Percentiles rank a stretch among this genome's conserved stretches.
Conservation (phyloP, 2,113 vertebrate genomes). For the Heterochromis multidens region DNA sequence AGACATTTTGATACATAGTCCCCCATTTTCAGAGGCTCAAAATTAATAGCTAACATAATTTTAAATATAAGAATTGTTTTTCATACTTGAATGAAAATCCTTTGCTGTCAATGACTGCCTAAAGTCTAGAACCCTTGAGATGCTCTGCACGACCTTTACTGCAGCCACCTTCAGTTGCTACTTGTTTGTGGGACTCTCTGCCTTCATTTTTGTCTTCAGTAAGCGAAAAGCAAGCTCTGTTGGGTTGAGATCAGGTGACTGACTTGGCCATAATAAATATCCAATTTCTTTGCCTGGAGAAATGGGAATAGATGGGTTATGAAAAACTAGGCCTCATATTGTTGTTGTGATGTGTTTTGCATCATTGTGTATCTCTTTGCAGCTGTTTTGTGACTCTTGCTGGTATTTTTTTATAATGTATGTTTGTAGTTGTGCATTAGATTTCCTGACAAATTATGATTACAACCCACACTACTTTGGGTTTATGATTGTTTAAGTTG, state of each 20-base stretch:
- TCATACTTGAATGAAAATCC: neutral
- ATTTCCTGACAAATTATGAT: neutral
- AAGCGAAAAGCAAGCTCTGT: neutral
- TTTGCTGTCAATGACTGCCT: neutral
- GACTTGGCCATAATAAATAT: too few species aligned
- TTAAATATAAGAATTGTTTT: neutral
- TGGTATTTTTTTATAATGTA: neutral
- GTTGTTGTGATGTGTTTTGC: too few species aligned
- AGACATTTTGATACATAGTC: neutral
- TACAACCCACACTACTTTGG: neutral
- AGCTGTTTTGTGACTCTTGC: neutral
- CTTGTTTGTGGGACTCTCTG: neutral
- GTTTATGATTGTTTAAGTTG: neutral
- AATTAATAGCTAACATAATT: neutral
- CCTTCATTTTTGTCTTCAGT: neutral
- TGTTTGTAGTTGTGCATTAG: neutral
- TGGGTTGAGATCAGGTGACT: neutral
- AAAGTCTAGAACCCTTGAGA: neutral
- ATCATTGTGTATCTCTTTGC: too few species aligned
- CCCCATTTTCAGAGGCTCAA: neutral
- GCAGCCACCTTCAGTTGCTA: too few species aligned
- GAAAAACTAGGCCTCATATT: too few species aligned
- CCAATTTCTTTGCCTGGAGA: too few species aligned
- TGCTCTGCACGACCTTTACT: too few species aligned
- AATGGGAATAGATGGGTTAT: too few species aligned